These are phyloP conservation scores for Etia nguti DNA, from an alignment of 2,113 vertebrate genomes.

Conservation along the genomic window DNA sequence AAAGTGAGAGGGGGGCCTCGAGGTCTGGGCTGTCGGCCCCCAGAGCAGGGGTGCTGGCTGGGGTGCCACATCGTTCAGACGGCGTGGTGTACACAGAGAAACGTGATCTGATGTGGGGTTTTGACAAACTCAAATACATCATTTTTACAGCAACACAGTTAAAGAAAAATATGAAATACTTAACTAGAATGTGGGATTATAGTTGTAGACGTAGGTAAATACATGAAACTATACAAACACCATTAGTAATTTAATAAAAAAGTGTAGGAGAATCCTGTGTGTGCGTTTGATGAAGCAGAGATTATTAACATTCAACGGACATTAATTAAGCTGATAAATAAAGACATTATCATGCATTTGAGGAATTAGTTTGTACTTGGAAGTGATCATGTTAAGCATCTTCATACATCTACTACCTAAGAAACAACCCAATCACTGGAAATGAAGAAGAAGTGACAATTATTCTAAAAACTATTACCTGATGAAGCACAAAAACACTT, in stretches of 20 bases:
- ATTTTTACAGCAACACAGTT: not conserved
- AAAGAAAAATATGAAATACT: not conserved
- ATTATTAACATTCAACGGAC: not conserved
- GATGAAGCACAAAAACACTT: not conserved
- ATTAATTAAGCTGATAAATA: not conserved
- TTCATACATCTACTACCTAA: not conserved
- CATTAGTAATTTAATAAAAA: not conserved
- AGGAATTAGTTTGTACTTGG: not conserved
- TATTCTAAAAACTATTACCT: not conserved
- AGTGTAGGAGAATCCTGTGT: not conserved
- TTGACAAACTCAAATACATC: not conserved
- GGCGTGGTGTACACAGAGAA: constrained; percentile 63
- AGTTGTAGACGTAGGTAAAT: not conserved
- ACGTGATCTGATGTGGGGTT: constrained; percentile 67
- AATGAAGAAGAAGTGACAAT: not conserved
- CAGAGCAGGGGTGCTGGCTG: constrained; percentile 29
- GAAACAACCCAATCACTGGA: not conserved
- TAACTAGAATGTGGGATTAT: rapidly evolving
- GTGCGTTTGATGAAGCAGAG: not conserved
- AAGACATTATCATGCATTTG: not conserved
- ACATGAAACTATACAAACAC: not conserved
- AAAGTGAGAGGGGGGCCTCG: constrained; percentile 43
- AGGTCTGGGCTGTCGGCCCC: constrained; percentile 45
- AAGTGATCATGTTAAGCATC: too few species aligned
- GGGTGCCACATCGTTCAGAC: constrained; percentile 62